Percentiles rank a stretch among this genome's conserved stretches.
These are phyloP conservation scores for Jaculus jaculus DNA, from an alignment of 2,113 vertebrate species.

Conservation along the genomic window DNA sequence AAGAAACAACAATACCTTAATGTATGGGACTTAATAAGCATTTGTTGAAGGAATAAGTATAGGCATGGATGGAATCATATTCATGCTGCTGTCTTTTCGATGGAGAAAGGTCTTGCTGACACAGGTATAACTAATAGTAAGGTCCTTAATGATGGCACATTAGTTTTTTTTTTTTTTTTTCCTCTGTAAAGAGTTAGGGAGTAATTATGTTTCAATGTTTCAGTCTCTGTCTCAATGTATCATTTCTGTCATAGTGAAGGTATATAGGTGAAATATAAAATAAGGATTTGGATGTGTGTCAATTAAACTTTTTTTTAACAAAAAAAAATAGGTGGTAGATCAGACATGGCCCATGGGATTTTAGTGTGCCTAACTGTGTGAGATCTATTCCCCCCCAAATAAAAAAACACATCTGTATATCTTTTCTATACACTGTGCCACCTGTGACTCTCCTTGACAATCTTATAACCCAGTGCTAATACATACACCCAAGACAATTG, in stretches of 20 bases:
- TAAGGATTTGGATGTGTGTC: neutral
- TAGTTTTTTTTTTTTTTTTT: neutral
- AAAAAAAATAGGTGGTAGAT: neutral
- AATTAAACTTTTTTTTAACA: neutral
- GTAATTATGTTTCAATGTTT: neutral
- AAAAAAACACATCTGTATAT: neutral
- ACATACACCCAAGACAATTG: no score
- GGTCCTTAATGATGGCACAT: neutral
- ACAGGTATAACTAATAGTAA: neutral
- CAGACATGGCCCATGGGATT: neutral
- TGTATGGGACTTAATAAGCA: neutral
- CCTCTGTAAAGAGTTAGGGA: neutral
- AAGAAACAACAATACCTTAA: neutral
- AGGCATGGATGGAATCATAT: neutral
- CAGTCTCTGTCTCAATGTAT: neutral
- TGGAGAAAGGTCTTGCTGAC: neutral
- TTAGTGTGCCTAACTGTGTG: neutral
- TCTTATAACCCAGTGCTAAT: neutral
- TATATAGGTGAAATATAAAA: neutral
- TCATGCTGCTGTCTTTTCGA: neutral
- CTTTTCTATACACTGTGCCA: rapidly evolving
- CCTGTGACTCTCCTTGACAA: no score
- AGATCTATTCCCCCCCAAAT: neutral
- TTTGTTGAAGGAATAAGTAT: neutral
- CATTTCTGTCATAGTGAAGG: neutral